Percentiles rank a stretch among this genome's conserved stretches.
Evolutionary conservation across 2,797 vertebrate genomes (phyloP).

Genomic region (Takifugu rubripes): DNA sequence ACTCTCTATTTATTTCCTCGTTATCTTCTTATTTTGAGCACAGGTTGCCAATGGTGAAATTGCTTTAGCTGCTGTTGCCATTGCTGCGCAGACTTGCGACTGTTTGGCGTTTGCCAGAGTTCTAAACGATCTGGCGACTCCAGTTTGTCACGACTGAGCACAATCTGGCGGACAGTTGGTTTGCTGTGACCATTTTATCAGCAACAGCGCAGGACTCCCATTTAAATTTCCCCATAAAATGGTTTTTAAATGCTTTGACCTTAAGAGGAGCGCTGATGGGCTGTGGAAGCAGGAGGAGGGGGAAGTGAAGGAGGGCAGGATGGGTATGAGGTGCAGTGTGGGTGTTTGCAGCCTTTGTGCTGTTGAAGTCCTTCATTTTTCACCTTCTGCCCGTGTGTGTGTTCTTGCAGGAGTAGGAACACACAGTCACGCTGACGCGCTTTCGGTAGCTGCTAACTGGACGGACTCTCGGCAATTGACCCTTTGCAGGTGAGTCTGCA

Average conservation of each 20-base stretch:
- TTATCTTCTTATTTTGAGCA: too few species aligned
- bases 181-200: neutral
- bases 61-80: too few species aligned
- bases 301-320: conserved; percentile 12
- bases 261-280: conserved; percentile 3
- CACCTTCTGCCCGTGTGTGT: conserved; percentile 19
- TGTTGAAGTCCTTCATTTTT: conserved; percentile 16
- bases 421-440: conserved; percentile 76
- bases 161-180: too few species aligned
- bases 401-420: conserved; percentile 73
- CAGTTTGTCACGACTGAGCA: too few species aligned
- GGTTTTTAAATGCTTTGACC: conserved; percentile 1
- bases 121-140: too few species aligned
- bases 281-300: conserved; percentile 7
- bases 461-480: conserved; percentile 86
- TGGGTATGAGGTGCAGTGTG: conserved; percentile 44
- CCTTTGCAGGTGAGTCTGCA: conserved; percentile 79
- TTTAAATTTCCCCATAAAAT: neutral
- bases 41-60: too few species aligned
- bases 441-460: conserved; percentile 78
- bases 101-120: too few species aligned
- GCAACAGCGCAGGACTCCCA: neutral
- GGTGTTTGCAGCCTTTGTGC: conserved; percentile 43
- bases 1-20: too few species aligned
- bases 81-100: too few species aligned